These are phyloP conservation scores for Montipora sp. DNA, from an alignment of 64 coral and sea anemone species.

Conservation along the genomic window DNA sequence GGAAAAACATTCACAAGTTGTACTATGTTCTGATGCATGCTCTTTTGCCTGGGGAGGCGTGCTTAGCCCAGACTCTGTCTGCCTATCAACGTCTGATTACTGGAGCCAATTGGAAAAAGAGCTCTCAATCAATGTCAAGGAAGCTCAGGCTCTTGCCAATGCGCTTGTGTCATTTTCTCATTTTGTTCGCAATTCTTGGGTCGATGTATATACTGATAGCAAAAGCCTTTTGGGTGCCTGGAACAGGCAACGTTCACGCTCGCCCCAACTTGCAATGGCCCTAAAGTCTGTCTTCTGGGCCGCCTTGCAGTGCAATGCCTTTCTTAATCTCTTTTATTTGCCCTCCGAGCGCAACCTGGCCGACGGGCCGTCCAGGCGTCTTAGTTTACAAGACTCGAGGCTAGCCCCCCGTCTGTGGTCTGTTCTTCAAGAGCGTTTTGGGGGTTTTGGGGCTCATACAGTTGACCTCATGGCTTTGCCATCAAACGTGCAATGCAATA, in stretches of 20 bases:
- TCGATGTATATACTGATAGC: slow-evolving; percentile 4
- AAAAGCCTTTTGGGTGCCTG: not conserved
- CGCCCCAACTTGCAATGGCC: too few relatives aligned
- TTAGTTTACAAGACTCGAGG: slow-evolving; percentile 8
- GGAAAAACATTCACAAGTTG: slow-evolving; percentile 9
- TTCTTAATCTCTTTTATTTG: not conserved
- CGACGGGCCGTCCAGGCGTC: not conserved
- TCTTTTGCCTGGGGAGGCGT: slow-evolving; percentile 9
- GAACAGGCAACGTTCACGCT: too few relatives aligned
- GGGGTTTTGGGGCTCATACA: not conserved
- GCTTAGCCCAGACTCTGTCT: not conserved
- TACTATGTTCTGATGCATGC: slow-evolving; percentile 18
- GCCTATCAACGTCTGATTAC: not conserved
- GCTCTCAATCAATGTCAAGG: not conserved
- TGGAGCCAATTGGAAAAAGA: not conserved
- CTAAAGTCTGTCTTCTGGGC: too few relatives aligned
- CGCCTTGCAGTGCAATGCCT: too few relatives aligned
- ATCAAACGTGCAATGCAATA: not conserved
- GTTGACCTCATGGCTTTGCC: not conserved
- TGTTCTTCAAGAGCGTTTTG: not conserved
- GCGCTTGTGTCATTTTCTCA: not conserved
- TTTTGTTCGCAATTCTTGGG: not conserved
- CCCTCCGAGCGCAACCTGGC: not conserved
- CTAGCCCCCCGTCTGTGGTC: not conserved
- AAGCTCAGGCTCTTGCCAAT: not conserved